These are phyloP conservation scores for Phaonia tiefii DNA, from an alignment of 2,888 invertebrate genomes.

Conservation along the genomic window DNA sequence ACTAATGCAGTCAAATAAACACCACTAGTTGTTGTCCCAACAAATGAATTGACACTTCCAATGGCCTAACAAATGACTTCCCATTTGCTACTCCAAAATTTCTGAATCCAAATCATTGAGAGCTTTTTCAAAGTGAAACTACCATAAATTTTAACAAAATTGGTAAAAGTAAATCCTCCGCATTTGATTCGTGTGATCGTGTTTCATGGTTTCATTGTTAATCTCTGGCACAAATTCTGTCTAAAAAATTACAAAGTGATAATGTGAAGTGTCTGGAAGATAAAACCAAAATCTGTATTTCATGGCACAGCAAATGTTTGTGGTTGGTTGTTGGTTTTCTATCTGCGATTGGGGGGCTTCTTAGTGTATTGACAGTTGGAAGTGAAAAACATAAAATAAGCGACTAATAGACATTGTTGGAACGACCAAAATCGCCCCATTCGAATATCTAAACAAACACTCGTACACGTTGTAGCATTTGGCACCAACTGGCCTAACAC, in stretches of 20 bases:
- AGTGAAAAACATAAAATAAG: not conserved
- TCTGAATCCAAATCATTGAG: too few species aligned
- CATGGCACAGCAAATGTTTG: not conserved
- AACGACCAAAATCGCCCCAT: not conserved
- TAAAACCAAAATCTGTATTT: slow-evolving; percentile 15
- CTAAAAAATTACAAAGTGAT: slow-evolving; percentile 46
- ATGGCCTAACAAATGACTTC: too few species aligned
- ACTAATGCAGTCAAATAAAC: too few species aligned
- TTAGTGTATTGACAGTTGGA: slow-evolving; percentile 25
- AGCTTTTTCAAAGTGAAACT: too few species aligned
- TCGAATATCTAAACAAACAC: slow-evolving; percentile 2
- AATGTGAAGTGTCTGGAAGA: slow-evolving; percentile 53
- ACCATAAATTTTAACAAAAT: too few species aligned
- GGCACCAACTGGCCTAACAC: slow-evolving; percentile 41
- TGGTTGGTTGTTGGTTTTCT: too few species aligned
- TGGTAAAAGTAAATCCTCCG: not conserved
- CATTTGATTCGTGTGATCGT: not conserved
- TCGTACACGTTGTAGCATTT: slow-evolving; percentile 47
- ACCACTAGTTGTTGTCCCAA: too few species aligned
- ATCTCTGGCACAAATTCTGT: slow-evolving; percentile 39
- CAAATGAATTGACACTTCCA: too few species aligned
- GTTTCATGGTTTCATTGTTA: slow-evolving; percentile 18
- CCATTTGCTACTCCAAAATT: too few species aligned
- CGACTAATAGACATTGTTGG: not conserved
- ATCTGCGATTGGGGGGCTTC: too few species aligned